phyloP scores from a whole-genome alignment of 2,797 vertebrate genomes.

The Gymnothorax reevesii region DNA sequence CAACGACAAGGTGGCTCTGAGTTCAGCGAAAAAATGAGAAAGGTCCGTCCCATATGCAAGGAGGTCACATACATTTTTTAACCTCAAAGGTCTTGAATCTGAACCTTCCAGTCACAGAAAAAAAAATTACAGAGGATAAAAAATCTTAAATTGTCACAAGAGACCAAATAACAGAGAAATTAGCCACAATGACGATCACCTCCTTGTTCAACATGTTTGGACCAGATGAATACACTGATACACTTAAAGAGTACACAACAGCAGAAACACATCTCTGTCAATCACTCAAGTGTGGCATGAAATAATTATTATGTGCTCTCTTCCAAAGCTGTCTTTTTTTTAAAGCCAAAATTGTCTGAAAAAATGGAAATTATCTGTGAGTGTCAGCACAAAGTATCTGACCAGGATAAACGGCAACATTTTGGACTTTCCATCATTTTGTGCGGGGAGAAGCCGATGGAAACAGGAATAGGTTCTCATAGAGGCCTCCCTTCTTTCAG shows the following conservation, averaged over 20 bases:
- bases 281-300: slow-evolving; percentile 1
- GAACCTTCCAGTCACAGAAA: neutral
- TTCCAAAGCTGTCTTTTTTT: slow-evolving; percentile 30
- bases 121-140: slow-evolving; percentile 12
- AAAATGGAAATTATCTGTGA: slow-evolving; percentile 57
- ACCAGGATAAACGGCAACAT: slow-evolving; percentile 45
- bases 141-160: neutral
- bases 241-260: slow-evolving; percentile 64
- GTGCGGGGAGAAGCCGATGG: neutral
- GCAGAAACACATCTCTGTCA: slow-evolving; percentile 48
- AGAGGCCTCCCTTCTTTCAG: slow-evolving; percentile 68
- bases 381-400: slow-evolving; percentile 47
- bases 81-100: neutral
- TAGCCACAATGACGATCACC: slow-evolving; percentile 4
- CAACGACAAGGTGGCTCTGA: slow-evolving; percentile 17
- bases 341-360: slow-evolving; percentile 58
- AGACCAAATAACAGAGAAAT: slow-evolving; percentile 23
- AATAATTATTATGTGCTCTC: slow-evolving; percentile 25
- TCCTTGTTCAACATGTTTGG: slow-evolving; percentile 54
- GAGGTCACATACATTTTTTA: neutral
- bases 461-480: slow-evolving; percentile 34
- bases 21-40: slow-evolving; percentile 24
- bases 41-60: slow-evolving; percentile 16
- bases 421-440: neutral
- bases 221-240: slow-evolving; percentile 65